Conservation (phyloP, 2,113 vertebrate genomes). For the Labeo rohita region DNA sequence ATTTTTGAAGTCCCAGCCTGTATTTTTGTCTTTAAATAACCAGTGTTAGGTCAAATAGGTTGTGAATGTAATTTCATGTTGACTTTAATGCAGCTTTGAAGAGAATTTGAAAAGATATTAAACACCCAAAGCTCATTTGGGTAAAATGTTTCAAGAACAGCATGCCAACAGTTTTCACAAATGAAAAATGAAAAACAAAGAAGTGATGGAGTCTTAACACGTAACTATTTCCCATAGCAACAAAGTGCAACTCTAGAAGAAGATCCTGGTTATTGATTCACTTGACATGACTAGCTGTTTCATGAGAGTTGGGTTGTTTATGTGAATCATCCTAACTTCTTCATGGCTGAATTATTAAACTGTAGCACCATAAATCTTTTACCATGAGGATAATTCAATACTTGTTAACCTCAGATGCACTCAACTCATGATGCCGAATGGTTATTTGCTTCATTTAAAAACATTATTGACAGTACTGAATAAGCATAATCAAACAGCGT, state of each 20-base stretch:
- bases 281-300: not conserved
- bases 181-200: too few relatives aligned
- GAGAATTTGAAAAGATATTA: too few relatives aligned
- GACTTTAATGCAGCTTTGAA: not conserved
- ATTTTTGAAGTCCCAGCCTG: too few relatives aligned
- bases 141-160: too few relatives aligned
- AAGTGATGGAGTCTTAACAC: not conserved
- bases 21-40: too few relatives aligned
- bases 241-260: not conserved
- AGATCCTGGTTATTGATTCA: not conserved
- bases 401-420: not conserved
- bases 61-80: too few relatives aligned
- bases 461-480: not conserved
- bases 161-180: too few relatives aligned
- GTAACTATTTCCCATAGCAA: not conserved
- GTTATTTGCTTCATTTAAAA: not conserved
- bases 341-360: not conserved
- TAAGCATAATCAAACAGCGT: slow-evolving; percentile 1
- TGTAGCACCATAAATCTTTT: not conserved
- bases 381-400: not conserved
- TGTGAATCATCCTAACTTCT: not conserved
- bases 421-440: not conserved
- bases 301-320: not conserved
- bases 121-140: too few relatives aligned
- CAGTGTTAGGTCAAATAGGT: too few relatives aligned